Evolutionary conservation across 2,888 invertebrate genomes (phyloP).

Genomic region (Mythimna ferrago): DNA sequence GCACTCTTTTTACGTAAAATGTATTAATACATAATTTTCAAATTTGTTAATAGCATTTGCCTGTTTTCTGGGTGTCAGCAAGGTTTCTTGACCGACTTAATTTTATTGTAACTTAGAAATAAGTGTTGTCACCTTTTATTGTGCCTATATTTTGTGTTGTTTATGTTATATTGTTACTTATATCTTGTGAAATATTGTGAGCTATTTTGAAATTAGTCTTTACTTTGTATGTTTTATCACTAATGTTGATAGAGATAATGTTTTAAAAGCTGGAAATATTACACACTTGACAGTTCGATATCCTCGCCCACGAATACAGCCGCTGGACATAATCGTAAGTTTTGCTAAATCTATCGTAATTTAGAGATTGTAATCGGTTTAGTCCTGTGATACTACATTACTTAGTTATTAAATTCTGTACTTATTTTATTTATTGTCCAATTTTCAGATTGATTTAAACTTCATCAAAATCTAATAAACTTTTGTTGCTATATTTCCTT

Average conservation of each 20-base stretch:
- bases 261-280: conserved; percentile 36
- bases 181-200: not conserved
- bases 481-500: not conserved
- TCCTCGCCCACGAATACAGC: conserved; percentile 35
- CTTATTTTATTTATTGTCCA: conserved; percentile 8
- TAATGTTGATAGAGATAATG: conserved; percentile 2
- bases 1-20: no score
- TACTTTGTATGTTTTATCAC: conserved; percentile 20
- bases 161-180: not conserved
- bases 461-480: not conserved
- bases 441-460: conserved; percentile 25
- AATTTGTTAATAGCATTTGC: not conserved
- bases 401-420: conserved; percentile 5
- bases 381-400: conserved; percentile 9
- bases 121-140: not conserved
- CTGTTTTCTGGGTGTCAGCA: not conserved
- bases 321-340: conserved; percentile 23
- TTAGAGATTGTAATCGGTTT: conserved; percentile 34
- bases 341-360: conserved; percentile 31
- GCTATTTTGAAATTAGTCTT: conserved; percentile 14
- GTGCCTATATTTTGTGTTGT: not conserved
- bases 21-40: not conserved
- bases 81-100: not conserved
- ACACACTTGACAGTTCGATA: conserved; percentile 28
- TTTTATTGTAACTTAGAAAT: conserved; percentile 1